Base-by-base conservation (phyloP, 1,140 invertebrate species). In the Trichoplusia ni region DNA sequence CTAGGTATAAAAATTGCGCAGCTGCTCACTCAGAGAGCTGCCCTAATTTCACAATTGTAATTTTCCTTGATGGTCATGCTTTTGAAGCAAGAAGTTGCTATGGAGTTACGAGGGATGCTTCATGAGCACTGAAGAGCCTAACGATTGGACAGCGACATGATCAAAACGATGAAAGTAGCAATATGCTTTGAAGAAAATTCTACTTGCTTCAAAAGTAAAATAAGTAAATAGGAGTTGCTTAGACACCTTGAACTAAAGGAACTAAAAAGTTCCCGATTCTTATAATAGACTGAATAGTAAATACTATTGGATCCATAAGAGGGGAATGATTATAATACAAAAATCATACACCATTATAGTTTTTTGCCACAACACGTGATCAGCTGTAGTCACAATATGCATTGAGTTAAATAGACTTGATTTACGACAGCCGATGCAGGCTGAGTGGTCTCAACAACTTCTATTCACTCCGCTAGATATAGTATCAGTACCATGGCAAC, bases 1-100 rank as follows among this genome's bases (percentile, higher is more conserved):
- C n/a, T n/a, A 75, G 73, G 70, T 76, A 76, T 67, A 72, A 71
- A 75, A 64, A 56, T 38, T 38, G 59, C 27, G 63, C n/a, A 64
- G 65, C 59, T 61, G 66, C 54, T 58, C 54, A 31, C 18, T 11
- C 19, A 13, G 33, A 37, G 33, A 37, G n/a, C n/a, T n/a, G n/a
- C n/a, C n/a, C n/a, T n/a, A n/a, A n/a, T n/a, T n/a, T n/a, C n/a
- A n/a, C 33, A 11, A 37, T 13, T 11, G n/a, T 13, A 37, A 4
- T 9, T 37, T 13, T 37, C n/a, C 14, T 37, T 7, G n/a, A 11
- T 11, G 8, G 18, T 40, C 8, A 5, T 8, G 4, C 2, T 16
- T 18, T 40, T 11, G 14, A 19, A 40, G 19, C 18, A 40, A 40
- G 38, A 19, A 18, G 38, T 18, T 11, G 11, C n/a, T n/a, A n/a